phyloP scores from a whole-genome alignment of 2,797 vertebrate genomes.

The Hoplostethus atlanticus region DNA sequence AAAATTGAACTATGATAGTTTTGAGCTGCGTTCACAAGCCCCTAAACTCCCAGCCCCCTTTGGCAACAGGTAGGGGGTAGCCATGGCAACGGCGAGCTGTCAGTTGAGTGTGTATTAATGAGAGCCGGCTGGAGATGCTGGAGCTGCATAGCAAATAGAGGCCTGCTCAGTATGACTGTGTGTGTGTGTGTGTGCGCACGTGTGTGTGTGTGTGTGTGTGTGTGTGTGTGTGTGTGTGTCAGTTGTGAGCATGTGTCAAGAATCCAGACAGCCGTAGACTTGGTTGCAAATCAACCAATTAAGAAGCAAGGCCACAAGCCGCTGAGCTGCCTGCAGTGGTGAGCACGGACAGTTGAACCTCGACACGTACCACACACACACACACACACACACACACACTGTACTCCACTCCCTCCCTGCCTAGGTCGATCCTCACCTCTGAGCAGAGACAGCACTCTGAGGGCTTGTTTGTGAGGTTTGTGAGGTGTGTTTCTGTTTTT shows the following conservation, averaged over 20 bases:
- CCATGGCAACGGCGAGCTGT: slow-evolving; percentile 75
- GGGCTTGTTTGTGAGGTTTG: slow-evolving; percentile 1
- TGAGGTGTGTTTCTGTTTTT: not conserved
- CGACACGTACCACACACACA: not conserved
- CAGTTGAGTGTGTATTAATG: slow-evolving; percentile 69
- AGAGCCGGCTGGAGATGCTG: slow-evolving; percentile 53
- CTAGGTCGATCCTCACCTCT: slow-evolving; percentile 37
- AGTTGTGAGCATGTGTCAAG: slow-evolving; percentile 41
- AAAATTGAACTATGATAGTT: slow-evolving; percentile 36
- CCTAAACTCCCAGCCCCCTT: slow-evolving; percentile 27
- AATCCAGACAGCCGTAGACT: slow-evolving; percentile 34
- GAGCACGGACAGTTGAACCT: not conserved
- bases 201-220: not conserved
- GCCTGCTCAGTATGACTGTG: slow-evolving; percentile 5
- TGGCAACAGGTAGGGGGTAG: slow-evolving; percentile 75
- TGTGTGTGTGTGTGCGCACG: not conserved
- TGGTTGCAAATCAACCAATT: slow-evolving; percentile 73
- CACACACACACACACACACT: slow-evolving; percentile 14
- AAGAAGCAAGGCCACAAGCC: slow-evolving; percentile 51
- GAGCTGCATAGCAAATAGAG: slow-evolving; percentile 24
- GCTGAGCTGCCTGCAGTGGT: slow-evolving; percentile 17
- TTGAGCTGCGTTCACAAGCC: slow-evolving; percentile 40
- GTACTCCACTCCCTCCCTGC: not conserved
- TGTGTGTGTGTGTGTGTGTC: not conserved
- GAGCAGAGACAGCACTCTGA: not conserved